phyloP scores from a whole-genome alignment of 2,113 vertebrate species.

The Barbus barbus region DNA sequence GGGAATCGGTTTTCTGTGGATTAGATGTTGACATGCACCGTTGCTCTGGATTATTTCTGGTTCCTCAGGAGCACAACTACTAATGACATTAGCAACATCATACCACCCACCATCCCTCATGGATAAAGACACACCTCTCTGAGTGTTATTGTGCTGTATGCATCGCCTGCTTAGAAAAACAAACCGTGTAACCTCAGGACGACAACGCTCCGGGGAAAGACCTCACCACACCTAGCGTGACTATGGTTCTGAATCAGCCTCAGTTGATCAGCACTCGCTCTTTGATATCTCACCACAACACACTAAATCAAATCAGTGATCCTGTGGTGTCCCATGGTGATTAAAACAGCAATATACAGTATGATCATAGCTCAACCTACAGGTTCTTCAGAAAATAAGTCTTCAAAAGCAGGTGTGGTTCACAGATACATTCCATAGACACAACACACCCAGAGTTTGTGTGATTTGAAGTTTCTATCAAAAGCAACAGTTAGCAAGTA shows the following conservation, averaged over 20 bases:
- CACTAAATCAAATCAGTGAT: background rate
- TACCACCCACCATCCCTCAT: background rate
- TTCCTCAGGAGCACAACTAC: background rate
- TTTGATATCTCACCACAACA: background rate
- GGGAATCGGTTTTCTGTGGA: constrained; percentile 28
- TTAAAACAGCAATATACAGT: too few relatives aligned
- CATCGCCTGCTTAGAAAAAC: constrained; percentile 18
- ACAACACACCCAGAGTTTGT: background rate
- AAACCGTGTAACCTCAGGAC: background rate
- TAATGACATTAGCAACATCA: constrained; percentile 13
- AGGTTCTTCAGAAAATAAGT: background rate
- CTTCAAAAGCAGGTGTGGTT: constrained; percentile 4
- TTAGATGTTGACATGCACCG: constrained; percentile 10
- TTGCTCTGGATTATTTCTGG: constrained; percentile 18
- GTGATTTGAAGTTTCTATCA: background rate
- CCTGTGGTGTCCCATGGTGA: too few relatives aligned
- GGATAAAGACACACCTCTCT: background rate
- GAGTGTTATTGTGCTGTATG: constrained; percentile 11
- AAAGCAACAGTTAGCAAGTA: background rate
- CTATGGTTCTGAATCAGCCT: too few relatives aligned
- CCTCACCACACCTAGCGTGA: background rate
- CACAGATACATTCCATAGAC: background rate
- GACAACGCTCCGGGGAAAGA: background rate
- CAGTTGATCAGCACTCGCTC: background rate
- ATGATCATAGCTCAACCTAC: background rate